Evolutionary conservation across 2,113 vertebrate species (phyloP).

Genomic region (Athene noctua): DNA sequence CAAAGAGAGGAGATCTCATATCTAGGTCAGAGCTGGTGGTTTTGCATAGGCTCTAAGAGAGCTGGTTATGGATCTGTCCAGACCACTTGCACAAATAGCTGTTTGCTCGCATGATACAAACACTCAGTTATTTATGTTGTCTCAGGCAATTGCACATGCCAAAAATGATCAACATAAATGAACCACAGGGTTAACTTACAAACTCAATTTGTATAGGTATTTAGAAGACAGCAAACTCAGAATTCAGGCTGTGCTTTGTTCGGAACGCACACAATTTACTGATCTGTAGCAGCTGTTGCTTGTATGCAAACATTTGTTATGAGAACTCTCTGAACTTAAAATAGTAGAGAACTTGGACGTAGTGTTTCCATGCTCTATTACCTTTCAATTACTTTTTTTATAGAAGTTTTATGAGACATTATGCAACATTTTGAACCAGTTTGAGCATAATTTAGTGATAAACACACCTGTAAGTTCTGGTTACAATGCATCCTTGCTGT

Average conservation of each 20-base stretch:
- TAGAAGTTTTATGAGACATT: conserved; percentile 18
- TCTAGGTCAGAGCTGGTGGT: neutral
- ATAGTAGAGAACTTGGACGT: neutral
- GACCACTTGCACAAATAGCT: neutral
- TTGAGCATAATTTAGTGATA: neutral
- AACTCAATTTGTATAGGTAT: neutral
- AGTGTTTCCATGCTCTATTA: conserved; percentile 17
- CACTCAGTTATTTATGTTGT: neutral
- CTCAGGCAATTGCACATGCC: neutral
- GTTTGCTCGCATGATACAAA: neutral
- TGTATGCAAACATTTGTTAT: neutral
- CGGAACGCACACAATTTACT: neutral
- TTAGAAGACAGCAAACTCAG: neutral
- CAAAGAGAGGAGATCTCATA: neutral
- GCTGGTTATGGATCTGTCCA: neutral
- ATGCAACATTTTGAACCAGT: conserved; percentile 2
- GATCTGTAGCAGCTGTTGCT: neutral
- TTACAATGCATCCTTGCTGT: neutral
- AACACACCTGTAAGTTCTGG: conserved; percentile 32
- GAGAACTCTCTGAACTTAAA: neutral
- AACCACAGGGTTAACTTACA: neutral
- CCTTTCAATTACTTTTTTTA: conserved; percentile 36
- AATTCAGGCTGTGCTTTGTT: neutral
- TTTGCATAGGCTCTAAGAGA: neutral
- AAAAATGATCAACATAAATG: neutral